phyloP scores from a whole-genome alignment of 2,888 invertebrate species.

The Rhingia campestris region DNA sequence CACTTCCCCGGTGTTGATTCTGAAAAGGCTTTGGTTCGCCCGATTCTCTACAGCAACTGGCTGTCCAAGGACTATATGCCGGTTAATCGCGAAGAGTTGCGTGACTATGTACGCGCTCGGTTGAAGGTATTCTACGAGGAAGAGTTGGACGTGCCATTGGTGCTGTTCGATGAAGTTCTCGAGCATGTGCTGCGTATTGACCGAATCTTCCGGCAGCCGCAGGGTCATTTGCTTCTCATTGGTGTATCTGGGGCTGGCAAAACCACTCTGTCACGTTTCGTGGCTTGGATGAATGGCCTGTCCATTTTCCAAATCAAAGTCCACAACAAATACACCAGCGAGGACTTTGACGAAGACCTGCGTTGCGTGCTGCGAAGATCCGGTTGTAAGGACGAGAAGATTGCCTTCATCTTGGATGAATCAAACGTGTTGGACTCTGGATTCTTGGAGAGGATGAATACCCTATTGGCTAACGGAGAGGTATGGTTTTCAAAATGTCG shows the following conservation, averaged over 20 bases:
- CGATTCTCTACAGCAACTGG: conserved; percentile 99
- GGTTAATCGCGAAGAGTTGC: conserved; percentile 95
- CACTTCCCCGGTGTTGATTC: conserved; percentile 96
- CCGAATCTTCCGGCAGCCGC: conserved; percentile 99
- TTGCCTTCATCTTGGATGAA: conserved; percentile 99
- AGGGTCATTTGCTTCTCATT: conserved; percentile 98
- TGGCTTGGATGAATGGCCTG: conserved; percentile 99
- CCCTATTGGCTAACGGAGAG: conserved; percentile 98
- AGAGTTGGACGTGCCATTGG: conserved; percentile 98
- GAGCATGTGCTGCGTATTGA: conserved; percentile 99
- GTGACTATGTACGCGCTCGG: conserved; percentile 98
- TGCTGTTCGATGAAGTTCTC: conserved; percentile 99
- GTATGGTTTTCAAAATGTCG: conserved; percentile 77
- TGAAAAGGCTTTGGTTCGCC: conserved; percentile 93
- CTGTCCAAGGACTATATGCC: conserved; percentile 98
- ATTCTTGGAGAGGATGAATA: conserved; percentile 99
- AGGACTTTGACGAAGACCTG: conserved; percentile 99
- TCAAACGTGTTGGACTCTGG: conserved; percentile 99
- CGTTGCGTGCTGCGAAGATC: conserved; percentile 93
- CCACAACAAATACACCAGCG: conserved; percentile 99
- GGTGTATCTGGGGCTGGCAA: conserved; percentile 99
- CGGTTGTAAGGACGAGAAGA: conserved; percentile 98
- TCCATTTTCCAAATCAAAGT: conserved; percentile 99
- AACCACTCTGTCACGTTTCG: conserved; percentile 98
- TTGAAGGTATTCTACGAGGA: conserved; percentile 99